Percentiles rank a stretch among this genome's conserved stretches.
phyloP scores from a whole-genome alignment of 2,888 invertebrate genomes.

The Subacronicta megacephala region DNA sequence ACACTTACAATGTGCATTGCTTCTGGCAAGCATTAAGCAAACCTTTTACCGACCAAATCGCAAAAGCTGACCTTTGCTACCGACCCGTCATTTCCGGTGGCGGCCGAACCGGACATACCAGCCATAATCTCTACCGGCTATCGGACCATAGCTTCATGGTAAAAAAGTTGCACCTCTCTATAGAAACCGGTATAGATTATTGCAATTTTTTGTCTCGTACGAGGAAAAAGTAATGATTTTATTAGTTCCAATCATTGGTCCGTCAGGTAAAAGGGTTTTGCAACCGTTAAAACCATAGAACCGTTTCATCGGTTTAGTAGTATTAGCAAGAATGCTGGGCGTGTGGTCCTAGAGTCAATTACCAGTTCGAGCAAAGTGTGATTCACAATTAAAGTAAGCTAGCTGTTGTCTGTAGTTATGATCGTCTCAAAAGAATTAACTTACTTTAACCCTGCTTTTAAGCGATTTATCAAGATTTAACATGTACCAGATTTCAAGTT shows the following conservation, averaged over 20 bases:
- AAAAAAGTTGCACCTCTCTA: constrained; percentile 34
- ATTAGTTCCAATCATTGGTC: constrained; percentile 14
- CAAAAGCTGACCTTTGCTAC: constrained; percentile 58
- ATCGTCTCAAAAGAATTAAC: too few relatives aligned
- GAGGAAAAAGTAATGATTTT: constrained; percentile 15
- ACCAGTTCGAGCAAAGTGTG: too few relatives aligned
- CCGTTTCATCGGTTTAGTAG: too few relatives aligned
- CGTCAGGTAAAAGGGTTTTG: neutral
- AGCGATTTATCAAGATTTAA: too few relatives aligned
- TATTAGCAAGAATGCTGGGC: too few relatives aligned
- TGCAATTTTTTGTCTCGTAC: constrained; percentile 30
- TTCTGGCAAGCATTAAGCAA: too few relatives aligned
- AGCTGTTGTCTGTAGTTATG: too few relatives aligned
- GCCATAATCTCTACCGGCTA: constrained; percentile 60
- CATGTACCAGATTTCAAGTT: too few relatives aligned
- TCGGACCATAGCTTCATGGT: constrained; percentile 39
- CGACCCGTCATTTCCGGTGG: constrained; percentile 54
- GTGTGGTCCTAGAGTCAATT: too few relatives aligned
- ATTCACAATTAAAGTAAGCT: too few relatives aligned
- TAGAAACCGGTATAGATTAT: constrained; percentile 43
- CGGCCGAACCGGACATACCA: constrained; percentile 65
- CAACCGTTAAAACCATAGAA: neutral
- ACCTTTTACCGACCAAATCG: constrained; percentile 4
- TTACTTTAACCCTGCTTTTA: too few relatives aligned
- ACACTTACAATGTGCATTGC: too few relatives aligned